These are phyloP conservation scores for Cerastis rubricosa DNA, from an alignment of 2,888 invertebrate species.

Conservation along the genomic window DNA sequence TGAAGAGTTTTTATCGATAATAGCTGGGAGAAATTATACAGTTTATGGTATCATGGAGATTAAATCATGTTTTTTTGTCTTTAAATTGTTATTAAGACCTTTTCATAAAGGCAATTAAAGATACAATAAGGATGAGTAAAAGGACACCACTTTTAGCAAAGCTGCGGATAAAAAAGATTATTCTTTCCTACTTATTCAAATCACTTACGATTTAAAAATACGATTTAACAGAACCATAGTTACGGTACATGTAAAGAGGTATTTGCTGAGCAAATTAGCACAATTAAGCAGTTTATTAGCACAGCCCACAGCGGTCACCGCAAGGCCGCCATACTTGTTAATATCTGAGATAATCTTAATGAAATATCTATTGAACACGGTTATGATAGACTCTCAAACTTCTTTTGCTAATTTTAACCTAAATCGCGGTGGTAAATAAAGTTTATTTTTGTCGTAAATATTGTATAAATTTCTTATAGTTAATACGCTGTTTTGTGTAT, in stretches of 20 bases:
- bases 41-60: too few species aligned
- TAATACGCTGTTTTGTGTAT: not conserved
- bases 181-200: not conserved
- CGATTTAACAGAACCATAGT: slow-evolving; percentile 41
- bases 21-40: too few species aligned
- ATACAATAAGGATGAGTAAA: not conserved
- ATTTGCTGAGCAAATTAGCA: slow-evolving; percentile 60
- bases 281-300: slow-evolving; percentile 57
- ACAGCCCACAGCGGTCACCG: slow-evolving; percentile 31
- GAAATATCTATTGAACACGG: slow-evolving; percentile 48
- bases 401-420: slow-evolving; percentile 52
- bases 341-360: slow-evolving; percentile 60
- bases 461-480: not conserved
- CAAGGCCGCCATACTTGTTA: slow-evolving; percentile 56
- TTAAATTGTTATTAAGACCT: not conserved
- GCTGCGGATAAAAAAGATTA: not conserved
- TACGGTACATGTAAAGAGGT: slow-evolving; percentile 22
- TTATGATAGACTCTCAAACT: slow-evolving; percentile 15
- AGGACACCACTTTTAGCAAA: not conserved
- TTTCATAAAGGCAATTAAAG: not conserved
- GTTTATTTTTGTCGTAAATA: slow-evolving; percentile 19
- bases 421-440: slow-evolving; percentile 12
- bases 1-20: not conserved
- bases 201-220: not conserved
- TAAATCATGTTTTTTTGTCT: too few species aligned